Base-by-base conservation (phyloP, 1,140 invertebrate species). In the Varroa destructor region DNA sequence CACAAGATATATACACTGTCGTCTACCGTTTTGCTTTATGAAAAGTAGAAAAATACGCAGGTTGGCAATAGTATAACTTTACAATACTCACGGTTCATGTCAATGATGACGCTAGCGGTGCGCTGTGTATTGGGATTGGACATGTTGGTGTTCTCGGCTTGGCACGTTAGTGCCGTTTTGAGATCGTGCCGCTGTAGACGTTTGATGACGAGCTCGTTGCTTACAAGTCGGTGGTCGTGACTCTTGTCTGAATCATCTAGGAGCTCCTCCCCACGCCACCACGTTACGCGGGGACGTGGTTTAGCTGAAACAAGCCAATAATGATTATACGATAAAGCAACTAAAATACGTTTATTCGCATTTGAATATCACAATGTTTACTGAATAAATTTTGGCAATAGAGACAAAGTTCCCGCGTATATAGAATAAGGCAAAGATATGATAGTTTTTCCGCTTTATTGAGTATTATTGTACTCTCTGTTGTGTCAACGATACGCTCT, bases 101-200 rank as follows among this genome's bases (percentile, higher is more conserved):
- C 74, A 5, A 76, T 58, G 36, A 71, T 73, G 61, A 76, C 70
- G n/a, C 71, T 73, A 12, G 75, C 73, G 51, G 74, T 67, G 14
- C 61, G 61, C 40, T 67, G 61, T 46, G 61, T 67, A 46, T 67
- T 67, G 40, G 61, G 12, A 37, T 67, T 85, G 43, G 87, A 86
- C 42, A 91, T 84, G 75, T 86, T 83, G 6, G 89, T 91, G 79
- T 93, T 93, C 74, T 85, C 82, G 10, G 90, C 88, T 77, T 89
- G 87, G 78, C 89, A 93, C 55, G 88, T 89, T 78, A 90, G 89
- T 74, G 88, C 86, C 1, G 87, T 85, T 72, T 88, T 86, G 72
- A 91, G 84, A 80, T 91, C 87, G n/a, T 86, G 85, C 51, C 90
- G 82, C 43, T 84, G 83, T 71, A 91, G 84, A 14, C 84, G 83